A percentile compares a stretch with the other conserved stretches of the same genome.
Evolutionary conservation across 2,888 invertebrate species (phyloP).

Genomic region (Sinentomon sp.): DNA sequence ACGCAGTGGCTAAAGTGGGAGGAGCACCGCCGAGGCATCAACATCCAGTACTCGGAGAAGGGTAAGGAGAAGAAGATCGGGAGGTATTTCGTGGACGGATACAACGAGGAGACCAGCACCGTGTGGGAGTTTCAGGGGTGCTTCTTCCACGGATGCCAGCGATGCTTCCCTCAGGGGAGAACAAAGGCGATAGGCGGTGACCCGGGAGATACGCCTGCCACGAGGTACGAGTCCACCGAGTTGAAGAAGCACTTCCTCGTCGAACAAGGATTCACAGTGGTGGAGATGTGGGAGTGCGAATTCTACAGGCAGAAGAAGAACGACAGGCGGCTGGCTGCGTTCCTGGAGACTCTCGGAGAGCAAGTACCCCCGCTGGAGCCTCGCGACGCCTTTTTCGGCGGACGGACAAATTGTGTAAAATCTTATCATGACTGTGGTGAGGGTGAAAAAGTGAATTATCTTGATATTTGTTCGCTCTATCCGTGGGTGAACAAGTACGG

Average conservation of each 20-base stretch:
- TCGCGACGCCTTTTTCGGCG: conserved; percentile 17
- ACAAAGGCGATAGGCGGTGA: not conserved
- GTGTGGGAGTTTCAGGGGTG: conserved; percentile 14
- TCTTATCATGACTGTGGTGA: conserved; percentile 11
- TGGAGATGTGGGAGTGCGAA: conserved; percentile 12
- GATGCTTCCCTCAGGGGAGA: conserved; percentile 10
- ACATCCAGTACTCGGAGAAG: conserved; percentile 3
- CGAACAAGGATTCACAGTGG: conserved; percentile 10
- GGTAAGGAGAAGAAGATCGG: too few relatives aligned
- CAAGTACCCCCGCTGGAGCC: conserved; percentile 15
- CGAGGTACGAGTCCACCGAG: conserved; percentile 9
- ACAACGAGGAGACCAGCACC: too few relatives aligned
- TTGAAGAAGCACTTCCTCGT: conserved; percentile 8
- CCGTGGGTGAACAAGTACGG: too few relatives aligned
- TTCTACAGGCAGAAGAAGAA: conserved; percentile 11
- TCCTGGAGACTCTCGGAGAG: too few relatives aligned
- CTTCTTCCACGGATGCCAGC: conserved; percentile 13
- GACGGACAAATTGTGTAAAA: conserved; percentile 15
- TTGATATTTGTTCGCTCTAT: too few relatives aligned
- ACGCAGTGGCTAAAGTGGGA: too few relatives aligned
- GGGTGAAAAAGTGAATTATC: too few relatives aligned
- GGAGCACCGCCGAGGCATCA: too few relatives aligned
- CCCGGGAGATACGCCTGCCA: conserved; percentile 6
- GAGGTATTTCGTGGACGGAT: too few relatives aligned
- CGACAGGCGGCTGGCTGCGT: conserved; percentile 8